These are phyloP conservation scores for Oxycera nigricornis DNA, from an alignment of 2,888 invertebrate genomes.

Conservation along the genomic window DNA sequence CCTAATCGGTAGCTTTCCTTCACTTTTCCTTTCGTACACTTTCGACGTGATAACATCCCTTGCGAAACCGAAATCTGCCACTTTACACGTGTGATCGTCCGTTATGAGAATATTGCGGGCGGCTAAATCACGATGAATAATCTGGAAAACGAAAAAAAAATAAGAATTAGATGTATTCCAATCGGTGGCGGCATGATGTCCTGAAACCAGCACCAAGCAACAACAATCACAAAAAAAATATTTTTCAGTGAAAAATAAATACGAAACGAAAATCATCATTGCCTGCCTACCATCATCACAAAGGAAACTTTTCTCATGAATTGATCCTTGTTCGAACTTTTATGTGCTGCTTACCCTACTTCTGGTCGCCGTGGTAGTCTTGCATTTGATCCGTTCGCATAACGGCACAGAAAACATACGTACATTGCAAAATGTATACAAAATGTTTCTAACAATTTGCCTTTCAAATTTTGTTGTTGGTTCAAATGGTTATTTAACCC, in stretches of 20 bases:
- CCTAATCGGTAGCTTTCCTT: constrained; percentile 78
- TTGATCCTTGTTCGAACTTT: constrained; percentile 22
- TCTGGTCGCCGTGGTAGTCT: background rate
- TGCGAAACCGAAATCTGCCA: constrained; percentile 94
- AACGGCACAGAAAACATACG: background rate
- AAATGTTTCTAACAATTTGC: constrained; percentile 30
- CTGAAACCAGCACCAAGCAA: background rate
- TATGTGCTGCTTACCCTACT: background rate
- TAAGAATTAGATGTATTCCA: background rate
- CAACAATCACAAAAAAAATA: background rate
- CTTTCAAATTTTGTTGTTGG: constrained; percentile 28
- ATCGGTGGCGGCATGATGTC: background rate
- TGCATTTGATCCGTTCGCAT: background rate
- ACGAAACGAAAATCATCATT: too few relatives aligned
- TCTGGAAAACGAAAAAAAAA: constrained; percentile 63
- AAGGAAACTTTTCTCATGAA: constrained; percentile 24
- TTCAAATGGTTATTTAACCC: constrained; percentile 37
- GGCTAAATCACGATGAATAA: constrained; percentile 89
- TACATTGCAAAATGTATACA: constrained; percentile 28
- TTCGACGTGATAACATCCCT: constrained; percentile 88
- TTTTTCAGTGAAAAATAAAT: background rate
- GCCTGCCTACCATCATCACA: background rate
- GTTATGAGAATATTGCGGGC: constrained; percentile 87
- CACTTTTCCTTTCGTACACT: constrained; percentile 86
- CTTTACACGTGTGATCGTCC: constrained; percentile 87